Evolutionary conservation across 1,140 invertebrate genomes (phyloP).

Genomic region (Pararge aegeria): DNA sequence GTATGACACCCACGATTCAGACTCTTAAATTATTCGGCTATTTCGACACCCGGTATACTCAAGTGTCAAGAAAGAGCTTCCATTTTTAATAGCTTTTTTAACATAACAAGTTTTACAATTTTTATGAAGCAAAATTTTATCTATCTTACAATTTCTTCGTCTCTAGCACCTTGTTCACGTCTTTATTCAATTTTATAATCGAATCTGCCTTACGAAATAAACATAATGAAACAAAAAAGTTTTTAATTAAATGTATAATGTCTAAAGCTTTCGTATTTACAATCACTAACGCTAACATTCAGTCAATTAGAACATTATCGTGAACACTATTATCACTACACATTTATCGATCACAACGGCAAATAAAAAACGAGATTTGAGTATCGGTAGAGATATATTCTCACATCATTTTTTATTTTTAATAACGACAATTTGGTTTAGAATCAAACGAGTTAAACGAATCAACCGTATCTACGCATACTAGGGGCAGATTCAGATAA

Average conservation of each 20-base stretch:
- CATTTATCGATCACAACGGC: constrained; percentile 69
- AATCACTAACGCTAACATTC: constrained; percentile 75
- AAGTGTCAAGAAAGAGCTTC: constrained; percentile 29
- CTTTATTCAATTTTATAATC: background rate
- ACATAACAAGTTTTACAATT: background rate
- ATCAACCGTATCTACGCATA: constrained; percentile 60
- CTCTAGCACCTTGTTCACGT: background rate
- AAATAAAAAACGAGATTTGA: constrained; percentile 73
- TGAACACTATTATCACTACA: constrained; percentile 77
- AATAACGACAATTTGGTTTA: constrained; percentile 65
- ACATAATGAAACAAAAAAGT: constrained; percentile 58
- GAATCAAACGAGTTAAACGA: constrained; percentile 46
- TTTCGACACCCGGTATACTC: constrained; percentile 3
- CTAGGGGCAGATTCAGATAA: constrained; percentile 40
- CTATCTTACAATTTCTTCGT: background rate
- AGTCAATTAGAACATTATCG: constrained; percentile 75
- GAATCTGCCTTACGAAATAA: constrained; percentile 21
- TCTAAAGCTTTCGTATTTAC: constrained; percentile 77
- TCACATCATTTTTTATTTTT: constrained; percentile 49
- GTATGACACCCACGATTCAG: constrained; percentile 65
- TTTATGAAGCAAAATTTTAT: background rate
- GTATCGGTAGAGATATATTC: constrained; percentile 75
- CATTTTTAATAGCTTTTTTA: constrained; percentile 28
- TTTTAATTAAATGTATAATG: constrained; percentile 77
- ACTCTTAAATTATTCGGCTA: constrained; percentile 34